Conservation (phyloP, 2,888 invertebrate species). For the Glyphotaelius pellucidus region DNA sequence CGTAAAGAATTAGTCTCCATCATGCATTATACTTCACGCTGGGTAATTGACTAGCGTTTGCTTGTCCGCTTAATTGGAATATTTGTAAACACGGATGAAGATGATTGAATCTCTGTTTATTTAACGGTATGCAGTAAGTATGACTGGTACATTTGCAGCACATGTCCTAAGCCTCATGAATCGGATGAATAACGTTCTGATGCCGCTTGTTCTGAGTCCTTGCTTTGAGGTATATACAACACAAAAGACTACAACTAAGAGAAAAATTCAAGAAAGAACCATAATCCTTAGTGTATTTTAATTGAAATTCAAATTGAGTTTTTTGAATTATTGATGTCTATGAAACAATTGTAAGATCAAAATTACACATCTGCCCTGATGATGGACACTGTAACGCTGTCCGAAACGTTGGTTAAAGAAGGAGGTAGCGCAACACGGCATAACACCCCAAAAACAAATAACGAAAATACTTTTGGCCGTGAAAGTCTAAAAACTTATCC, state of each 20-base stretch:
- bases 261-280: not conserved
- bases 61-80: conserved; percentile 61
- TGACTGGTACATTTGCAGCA: not conserved
- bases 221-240: not conserved
- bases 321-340: no score
- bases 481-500: no score
- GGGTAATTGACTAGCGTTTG: conserved; percentile 58
- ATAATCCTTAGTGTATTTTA: not conserved
- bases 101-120: conserved; percentile 56
- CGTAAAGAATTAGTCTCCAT: conserved; percentile 63
- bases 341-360: no score
- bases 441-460: no score
- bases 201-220: not conserved
- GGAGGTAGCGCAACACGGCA: no score
- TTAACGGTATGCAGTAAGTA: conserved; percentile 1
- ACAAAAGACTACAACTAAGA: not conserved
- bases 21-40: conserved; percentile 54
- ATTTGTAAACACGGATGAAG: conserved; percentile 64
- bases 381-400: no score
- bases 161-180: not conserved
- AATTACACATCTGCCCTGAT: no score
- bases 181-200: not conserved
- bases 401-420: no score
- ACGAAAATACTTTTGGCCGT: no score
- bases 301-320: no score